phyloP scores from a whole-genome alignment of 37 sponge, comb jelly and placozoan genomes.

The Spongia lamella region DNA sequence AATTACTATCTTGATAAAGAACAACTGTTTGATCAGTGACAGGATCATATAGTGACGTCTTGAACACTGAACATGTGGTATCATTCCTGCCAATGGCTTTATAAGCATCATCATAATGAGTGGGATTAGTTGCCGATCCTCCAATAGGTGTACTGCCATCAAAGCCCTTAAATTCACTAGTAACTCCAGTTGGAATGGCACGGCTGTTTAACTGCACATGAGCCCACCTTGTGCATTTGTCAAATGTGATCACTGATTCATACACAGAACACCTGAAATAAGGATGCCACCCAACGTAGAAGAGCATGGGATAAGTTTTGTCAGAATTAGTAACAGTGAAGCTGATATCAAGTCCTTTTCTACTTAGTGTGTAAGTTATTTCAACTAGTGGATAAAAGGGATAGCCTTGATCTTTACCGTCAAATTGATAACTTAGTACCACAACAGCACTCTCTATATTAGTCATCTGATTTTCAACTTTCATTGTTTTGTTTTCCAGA shows the following conservation, averaged over 20 bases:
- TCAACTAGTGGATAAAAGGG: constrained; percentile 42
- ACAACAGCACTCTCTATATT: constrained; percentile 19
- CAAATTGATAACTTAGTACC: constrained; percentile 4
- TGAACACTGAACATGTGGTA: background rate
- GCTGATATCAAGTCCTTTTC: constrained; percentile 20
- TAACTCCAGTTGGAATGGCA: constrained; percentile 69
- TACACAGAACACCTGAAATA: constrained; percentile 61
- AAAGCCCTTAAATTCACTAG: constrained; percentile 22
- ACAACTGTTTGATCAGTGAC: constrained; percentile 45
- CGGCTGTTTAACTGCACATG: constrained; percentile 53
- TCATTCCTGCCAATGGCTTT: constrained; percentile 18
- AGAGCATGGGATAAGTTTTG: constrained; percentile 36
- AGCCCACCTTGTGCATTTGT: constrained; percentile 43
- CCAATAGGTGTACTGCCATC: constrained; percentile 58
- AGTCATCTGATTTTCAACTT: background rate
- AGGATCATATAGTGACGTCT: constrained; percentile 50
- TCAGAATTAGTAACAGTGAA: constrained; percentile 45
- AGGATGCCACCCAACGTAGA: constrained; percentile 83
- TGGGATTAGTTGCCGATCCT: constrained; percentile 43
- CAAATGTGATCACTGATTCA: constrained; percentile 44
- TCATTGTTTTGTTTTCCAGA: constrained; percentile 34
- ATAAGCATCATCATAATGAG: constrained; percentile 67
- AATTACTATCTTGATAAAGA: constrained; percentile 51
- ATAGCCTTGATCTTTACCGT: constrained; percentile 53
- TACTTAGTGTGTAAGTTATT: constrained; percentile 47